phyloP scores from a whole-genome alignment of 1,140 invertebrate genomes.

The Listronotus oregonensis region DNA sequence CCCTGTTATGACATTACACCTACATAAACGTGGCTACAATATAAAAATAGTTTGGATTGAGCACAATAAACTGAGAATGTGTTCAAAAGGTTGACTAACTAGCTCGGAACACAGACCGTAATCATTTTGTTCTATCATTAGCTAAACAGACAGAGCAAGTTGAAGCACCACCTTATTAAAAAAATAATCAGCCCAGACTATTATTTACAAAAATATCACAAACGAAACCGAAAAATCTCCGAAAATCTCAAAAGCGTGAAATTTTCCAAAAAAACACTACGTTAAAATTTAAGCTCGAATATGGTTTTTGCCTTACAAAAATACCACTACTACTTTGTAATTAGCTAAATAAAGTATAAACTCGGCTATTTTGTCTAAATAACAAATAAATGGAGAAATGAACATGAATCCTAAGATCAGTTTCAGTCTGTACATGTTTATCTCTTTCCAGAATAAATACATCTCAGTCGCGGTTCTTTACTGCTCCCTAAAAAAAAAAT shows the following conservation, averaged over 20 bases:
- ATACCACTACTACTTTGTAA: too few species aligned
- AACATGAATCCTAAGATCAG: constrained; percentile 6
- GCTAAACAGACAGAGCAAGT: not conserved
- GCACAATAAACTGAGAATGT: constrained; percentile 27
- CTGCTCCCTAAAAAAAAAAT: constrained; percentile 16
- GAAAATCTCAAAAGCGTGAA: constrained; percentile 1
- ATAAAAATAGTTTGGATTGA: constrained; percentile 36
- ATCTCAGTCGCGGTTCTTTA: constrained; percentile 16
- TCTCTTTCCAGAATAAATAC: not conserved
- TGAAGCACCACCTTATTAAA: not conserved
- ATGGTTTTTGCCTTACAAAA: too few species aligned
- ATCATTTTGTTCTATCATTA: constrained; percentile 20
- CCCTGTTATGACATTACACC: not conserved
- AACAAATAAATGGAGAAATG: not conserved
- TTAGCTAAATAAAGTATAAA: too few species aligned
- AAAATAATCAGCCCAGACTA: not conserved
- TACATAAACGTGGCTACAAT: constrained; percentile 23
- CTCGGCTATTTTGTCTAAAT: not conserved
- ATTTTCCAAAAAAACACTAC: not conserved
- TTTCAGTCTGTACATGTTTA: constrained; percentile 25
- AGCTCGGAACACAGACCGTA: constrained; percentile 16
- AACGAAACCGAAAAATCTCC: constrained; percentile 14
- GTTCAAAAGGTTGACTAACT: constrained; percentile 18
- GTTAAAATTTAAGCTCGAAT: not conserved
- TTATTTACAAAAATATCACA: constrained; percentile 30